Evolutionary conservation across 2,888 invertebrate genomes (phyloP).

Genomic region (Pachydiplax longipennis): DNA sequence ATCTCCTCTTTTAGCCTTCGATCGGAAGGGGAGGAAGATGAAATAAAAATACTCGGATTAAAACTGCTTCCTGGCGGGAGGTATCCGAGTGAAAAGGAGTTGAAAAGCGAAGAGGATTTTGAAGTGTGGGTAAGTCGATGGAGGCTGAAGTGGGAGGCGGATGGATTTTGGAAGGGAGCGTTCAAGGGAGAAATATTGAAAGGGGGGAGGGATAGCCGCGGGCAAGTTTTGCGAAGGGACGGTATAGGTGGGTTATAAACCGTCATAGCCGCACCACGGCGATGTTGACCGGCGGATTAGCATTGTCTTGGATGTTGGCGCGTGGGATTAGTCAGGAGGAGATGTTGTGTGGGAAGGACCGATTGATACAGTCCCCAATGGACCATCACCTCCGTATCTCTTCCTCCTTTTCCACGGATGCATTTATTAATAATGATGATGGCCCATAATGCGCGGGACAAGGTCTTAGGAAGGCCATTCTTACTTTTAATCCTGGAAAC

Average conservation of each 20-base stretch:
- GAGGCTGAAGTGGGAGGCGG: neutral
- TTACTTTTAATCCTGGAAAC: neutral
- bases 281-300: slow-evolving; percentile 26
- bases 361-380: slow-evolving; percentile 6
- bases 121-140: neutral
- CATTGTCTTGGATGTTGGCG: slow-evolving; percentile 34
- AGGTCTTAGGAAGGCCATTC: neutral
- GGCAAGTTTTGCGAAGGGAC: neutral
- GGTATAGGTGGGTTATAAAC: neutral
- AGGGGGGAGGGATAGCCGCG: neutral
- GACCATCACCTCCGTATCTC: neutral
- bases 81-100: neutral
- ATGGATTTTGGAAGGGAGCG: neutral
- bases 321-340: slow-evolving; percentile 17
- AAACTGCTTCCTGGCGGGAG: slow-evolving; percentile 1
- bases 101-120: neutral
- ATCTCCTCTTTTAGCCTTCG: neutral
- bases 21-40: neutral
- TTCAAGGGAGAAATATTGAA: slow-evolving; percentile 15
- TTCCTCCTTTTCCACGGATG: neutral
- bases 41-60: slow-evolving; percentile 1
- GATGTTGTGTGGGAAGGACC: neutral
- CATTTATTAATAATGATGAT: slow-evolving; percentile 35
- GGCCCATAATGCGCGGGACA: slow-evolving; percentile 1
- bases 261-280: slow-evolving; percentile 11